Conservation (phyloP, 2,797 vertebrate species). For the Bryconaethiops microstoma region DNA sequence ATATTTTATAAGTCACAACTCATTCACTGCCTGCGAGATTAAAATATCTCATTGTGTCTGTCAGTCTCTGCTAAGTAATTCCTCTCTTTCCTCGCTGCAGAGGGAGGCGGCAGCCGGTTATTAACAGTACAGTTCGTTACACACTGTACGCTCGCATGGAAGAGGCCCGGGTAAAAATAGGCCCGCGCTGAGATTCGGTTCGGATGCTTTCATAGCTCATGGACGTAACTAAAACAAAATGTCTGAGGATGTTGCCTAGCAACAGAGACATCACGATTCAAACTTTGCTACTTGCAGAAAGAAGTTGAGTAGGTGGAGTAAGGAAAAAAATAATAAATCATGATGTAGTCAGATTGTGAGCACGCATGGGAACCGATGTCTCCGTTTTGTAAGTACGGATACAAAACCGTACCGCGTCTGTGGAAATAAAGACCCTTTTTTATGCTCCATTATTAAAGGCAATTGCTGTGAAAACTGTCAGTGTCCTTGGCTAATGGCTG, state of each 20-base stretch:
- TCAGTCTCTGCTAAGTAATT: constrained; percentile 35
- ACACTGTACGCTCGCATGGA: constrained; percentile 50
- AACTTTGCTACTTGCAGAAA: constrained; percentile 51
- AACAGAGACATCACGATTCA: constrained; percentile 55
- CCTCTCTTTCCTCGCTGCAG: constrained; percentile 14
- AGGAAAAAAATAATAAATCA: not conserved
- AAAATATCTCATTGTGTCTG: constrained; percentile 54
- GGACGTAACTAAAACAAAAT: constrained; percentile 60
- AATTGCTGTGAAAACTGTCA: constrained; percentile 45
- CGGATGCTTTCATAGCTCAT: constrained; percentile 57
- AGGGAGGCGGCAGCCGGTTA: constrained; percentile 46
- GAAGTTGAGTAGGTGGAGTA: constrained; percentile 53
- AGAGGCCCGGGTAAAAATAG: constrained; percentile 55
- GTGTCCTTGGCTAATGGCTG: constrained; percentile 48
- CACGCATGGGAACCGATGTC: constrained; percentile 26
- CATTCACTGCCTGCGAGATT: constrained; percentile 52
- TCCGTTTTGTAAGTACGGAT: constrained; percentile 30
- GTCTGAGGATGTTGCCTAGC: constrained; percentile 61
- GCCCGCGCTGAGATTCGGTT: constrained; percentile 49
- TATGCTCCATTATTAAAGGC: constrained; percentile 46
- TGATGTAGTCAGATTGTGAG: constrained; percentile 20
- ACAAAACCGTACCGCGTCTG: not conserved
- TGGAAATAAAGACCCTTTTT: constrained; percentile 49
- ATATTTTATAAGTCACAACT: constrained; percentile 42
- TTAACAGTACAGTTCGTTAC: constrained; percentile 57